A percentile compares a stretch with the other conserved stretches of the same genome.
Evolutionary conservation across 1,140 invertebrate genomes (phyloP).

Genomic region (Bombus waltoni): DNA sequence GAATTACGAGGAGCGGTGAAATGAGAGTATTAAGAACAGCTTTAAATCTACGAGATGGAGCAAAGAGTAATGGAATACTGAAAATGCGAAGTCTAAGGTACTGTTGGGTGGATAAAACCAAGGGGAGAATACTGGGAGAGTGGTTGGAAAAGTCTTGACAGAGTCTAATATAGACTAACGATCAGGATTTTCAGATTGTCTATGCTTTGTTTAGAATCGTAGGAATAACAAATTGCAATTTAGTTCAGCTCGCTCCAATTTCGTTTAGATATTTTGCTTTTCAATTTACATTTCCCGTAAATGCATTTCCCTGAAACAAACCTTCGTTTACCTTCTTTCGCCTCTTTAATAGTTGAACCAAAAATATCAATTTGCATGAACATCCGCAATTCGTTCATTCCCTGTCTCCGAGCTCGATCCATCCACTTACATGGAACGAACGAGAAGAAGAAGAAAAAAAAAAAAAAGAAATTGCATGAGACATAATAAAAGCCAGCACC

Average conservation of each 20-base stretch:
- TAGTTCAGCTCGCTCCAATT: no score
- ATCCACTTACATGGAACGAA: no score
- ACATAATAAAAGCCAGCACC: not conserved
- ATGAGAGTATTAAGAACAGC: slow-evolving; percentile 7
- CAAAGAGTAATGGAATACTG: not conserved
- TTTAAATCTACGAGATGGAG: slow-evolving; percentile 3
- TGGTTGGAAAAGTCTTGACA: not conserved
- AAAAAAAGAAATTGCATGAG: no score
- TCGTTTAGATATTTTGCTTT: no score
- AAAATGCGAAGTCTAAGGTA: not conserved
- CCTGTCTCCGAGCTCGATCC: no score
- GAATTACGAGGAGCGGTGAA: not conserved
- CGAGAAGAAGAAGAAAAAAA: no score
- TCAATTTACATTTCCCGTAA: no score
- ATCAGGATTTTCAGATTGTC: not conserved
- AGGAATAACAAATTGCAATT: not conserved
- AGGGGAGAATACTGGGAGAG: not conserved
- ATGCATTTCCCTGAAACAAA: no score
- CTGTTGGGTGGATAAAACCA: not conserved
- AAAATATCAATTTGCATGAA: no score
- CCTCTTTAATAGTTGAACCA: no score
- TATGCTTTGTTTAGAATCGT: not conserved
- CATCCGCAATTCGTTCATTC: no score
- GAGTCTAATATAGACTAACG: not conserved
- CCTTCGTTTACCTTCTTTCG: no score